Conservation (phyloP, 2,113 vertebrate genomes). For the Oceanodroma tethys region DNA sequence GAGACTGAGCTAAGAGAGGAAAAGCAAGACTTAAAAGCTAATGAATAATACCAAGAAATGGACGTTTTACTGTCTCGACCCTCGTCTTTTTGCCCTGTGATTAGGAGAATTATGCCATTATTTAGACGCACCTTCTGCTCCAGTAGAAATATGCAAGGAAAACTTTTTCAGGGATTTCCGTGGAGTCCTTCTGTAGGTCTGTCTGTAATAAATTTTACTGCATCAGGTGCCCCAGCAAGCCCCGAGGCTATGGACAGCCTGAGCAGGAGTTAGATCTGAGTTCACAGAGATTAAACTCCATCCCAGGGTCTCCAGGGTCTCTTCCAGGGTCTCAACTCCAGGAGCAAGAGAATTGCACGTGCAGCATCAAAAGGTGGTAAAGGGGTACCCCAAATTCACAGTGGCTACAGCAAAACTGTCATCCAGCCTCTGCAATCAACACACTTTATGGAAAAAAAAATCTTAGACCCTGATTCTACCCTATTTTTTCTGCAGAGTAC, state of each 20-base stretch:
- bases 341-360: accelerated
- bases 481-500: neutral
- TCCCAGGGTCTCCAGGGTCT: neutral
- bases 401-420: neutral
- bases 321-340: neutral
- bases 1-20: neutral
- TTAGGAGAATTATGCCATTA: neutral
- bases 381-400: neutral
- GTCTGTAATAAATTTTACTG: neutral
- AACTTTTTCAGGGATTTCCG: neutral
- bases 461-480: neutral
- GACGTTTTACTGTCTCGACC: neutral
- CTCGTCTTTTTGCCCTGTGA: neutral
- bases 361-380: neutral
- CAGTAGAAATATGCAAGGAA: neutral
- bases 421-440: neutral
- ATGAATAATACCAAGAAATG: neutral
- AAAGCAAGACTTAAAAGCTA: neutral
- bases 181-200: neutral
- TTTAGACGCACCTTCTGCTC: accelerated
- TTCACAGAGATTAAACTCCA: neutral
- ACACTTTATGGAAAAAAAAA: neutral
- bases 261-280: neutral
- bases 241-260: neutral
- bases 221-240: neutral